These are phyloP conservation scores for Baryphthengus martii DNA, from an alignment of 2,113 vertebrate species.

Conservation along the genomic window DNA sequence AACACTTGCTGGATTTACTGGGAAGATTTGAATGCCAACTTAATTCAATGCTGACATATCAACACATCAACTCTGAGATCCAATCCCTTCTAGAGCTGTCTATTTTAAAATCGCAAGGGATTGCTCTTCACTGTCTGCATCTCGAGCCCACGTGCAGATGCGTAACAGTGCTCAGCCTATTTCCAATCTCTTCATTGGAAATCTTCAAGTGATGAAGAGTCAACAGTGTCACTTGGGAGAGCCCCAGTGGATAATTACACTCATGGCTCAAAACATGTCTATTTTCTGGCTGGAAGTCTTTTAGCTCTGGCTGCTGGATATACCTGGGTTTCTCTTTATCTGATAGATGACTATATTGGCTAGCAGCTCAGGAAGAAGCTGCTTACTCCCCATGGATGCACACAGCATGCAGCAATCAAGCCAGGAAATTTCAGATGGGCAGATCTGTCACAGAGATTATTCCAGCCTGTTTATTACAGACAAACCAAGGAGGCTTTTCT, in stretches of 20 bases:
- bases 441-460: background rate
- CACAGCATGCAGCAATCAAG: background rate
- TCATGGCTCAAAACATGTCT: background rate
- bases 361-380: background rate
- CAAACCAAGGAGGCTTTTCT: background rate
- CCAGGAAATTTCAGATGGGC: background rate
- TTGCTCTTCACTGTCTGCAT: background rate
- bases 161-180: fast-evolving
- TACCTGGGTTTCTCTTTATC: background rate
- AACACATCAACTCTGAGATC: background rate
- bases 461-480: background rate
- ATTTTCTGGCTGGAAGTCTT: background rate
- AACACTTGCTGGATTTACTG: background rate
- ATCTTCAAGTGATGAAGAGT: background rate
- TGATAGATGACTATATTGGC: background rate
- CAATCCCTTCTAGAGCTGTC: background rate
- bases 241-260: background rate
- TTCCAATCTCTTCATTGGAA: too few species aligned
- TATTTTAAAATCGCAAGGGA: background rate
- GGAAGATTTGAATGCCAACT: background rate
- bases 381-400: fast-evolving
- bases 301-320: background rate
- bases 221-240: background rate
- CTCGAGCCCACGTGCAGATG: background rate
- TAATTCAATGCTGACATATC: background rate